These are phyloP conservation scores for Steinernema hermaphroditum DNA, from an alignment of 2,888 invertebrate genomes.

Conservation along the genomic window DNA sequence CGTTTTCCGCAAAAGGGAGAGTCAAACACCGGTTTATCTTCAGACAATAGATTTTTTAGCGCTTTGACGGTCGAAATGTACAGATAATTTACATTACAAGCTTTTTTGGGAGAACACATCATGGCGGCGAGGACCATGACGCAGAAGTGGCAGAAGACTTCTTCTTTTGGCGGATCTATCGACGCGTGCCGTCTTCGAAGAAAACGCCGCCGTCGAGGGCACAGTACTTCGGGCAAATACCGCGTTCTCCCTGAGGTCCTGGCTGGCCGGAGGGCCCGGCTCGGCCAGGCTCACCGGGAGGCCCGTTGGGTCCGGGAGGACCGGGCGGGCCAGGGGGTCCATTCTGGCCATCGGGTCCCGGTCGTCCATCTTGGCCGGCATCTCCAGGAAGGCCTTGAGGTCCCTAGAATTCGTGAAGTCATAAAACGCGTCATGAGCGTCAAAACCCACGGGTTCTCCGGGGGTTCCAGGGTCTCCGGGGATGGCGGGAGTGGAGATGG, in stretches of 20 bases:
- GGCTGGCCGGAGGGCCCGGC: constrained; percentile 53
- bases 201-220: constrained; percentile 62
- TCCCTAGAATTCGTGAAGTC: constrained; percentile 41
- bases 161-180: neutral
- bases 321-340: constrained; percentile 38
- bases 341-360: constrained; percentile 49
- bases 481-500: constrained; percentile 64
- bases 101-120: constrained; percentile 21
- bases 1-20: neutral
- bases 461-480: constrained; percentile 66
- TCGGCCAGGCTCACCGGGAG: constrained; percentile 56
- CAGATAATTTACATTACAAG: constrained; percentile 24
- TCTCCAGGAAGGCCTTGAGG: constrained; percentile 63
- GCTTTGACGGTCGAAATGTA: constrained; percentile 7
- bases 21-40: constrained; percentile 15
- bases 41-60: constrained; percentile 5
- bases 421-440: neutral
- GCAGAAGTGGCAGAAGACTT: constrained; percentile 11
- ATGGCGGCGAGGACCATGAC: constrained; percentile 15
- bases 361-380: constrained; percentile 53
- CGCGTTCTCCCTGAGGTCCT: constrained; percentile 57
- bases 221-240: constrained; percentile 54
- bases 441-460: constrained; percentile 54
- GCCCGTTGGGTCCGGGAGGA: constrained; percentile 47
- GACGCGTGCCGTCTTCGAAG: constrained; percentile 60